Percentiles rank a stretch among this genome's conserved stretches.
Evolutionary conservation across 2,113 vertebrate species (phyloP).

Genomic region (Vulpes lagopus): DNA sequence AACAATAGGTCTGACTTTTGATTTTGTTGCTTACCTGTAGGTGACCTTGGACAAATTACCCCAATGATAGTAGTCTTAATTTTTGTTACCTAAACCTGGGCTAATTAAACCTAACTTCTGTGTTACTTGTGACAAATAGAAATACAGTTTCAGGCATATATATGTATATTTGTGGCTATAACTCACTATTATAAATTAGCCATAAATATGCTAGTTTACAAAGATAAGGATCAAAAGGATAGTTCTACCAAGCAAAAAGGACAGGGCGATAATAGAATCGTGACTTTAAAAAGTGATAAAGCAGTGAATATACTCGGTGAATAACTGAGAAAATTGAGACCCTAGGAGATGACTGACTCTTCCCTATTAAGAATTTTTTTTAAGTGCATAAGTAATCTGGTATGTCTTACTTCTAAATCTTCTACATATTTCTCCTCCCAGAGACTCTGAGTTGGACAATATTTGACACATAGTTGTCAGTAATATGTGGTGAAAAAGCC

Average conservation of each 20-base stretch:
- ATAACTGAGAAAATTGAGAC: neutral
- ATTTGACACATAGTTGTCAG: neutral
- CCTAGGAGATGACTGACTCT: neutral
- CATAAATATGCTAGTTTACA: neutral
- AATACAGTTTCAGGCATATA: neutral
- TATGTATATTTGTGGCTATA: too few species aligned
- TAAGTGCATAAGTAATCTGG: too few species aligned
- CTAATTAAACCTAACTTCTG: neutral
- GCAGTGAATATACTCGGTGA: neutral
- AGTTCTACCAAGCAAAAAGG: neutral
- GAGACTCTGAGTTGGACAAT: neutral
- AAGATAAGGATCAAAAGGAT: neutral
- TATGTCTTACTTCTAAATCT: neutral
- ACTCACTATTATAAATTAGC: neutral
- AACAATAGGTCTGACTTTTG: neutral
- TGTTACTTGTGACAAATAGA: neutral
- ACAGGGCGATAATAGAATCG: neutral
- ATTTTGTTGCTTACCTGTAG: neutral
- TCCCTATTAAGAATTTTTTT: neutral
- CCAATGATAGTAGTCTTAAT: neutral
- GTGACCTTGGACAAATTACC: neutral
- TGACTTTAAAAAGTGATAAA: neutral
- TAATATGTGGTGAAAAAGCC: neutral
- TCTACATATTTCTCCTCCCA: neutral
- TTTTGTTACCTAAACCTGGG: neutral